Percentiles rank a stretch among this genome's conserved stretches.
phyloP scores from a whole-genome alignment of 2,113 vertebrate genomes.

The Neopipo cinnamomea region DNA sequence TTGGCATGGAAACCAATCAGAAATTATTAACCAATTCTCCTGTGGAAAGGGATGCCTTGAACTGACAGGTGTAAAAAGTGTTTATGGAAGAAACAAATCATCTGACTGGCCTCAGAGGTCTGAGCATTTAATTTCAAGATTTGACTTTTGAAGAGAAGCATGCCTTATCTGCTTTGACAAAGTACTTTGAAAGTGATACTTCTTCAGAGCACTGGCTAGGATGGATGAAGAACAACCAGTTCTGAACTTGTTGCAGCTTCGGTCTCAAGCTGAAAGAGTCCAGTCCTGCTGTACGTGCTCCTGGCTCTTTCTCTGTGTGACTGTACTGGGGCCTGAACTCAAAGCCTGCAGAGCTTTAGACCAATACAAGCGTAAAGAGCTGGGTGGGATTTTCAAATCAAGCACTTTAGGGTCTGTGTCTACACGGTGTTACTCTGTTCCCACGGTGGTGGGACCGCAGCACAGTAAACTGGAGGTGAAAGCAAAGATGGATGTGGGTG shows the following conservation, averaged over 20 bases:
- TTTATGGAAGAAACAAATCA: neutral
- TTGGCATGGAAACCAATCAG: neutral
- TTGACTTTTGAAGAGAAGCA: neutral
- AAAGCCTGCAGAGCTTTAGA: neutral
- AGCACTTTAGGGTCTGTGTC: neutral
- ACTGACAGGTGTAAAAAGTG: neutral
- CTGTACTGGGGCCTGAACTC: neutral
- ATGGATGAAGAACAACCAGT: neutral
- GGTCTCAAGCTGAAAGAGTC: neutral
- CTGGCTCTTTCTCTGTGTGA: neutral
- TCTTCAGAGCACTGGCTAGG: neutral
- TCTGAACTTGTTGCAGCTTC: neutral
- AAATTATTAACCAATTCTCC: neutral
- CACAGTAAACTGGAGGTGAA: neutral
- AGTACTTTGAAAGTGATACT: neutral
- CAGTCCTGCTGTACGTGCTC: neutral
- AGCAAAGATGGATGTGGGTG: neutral
- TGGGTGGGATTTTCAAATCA: neutral
- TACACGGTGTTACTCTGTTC: fast-evolving
- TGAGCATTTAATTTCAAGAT: neutral
- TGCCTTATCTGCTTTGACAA: neutral
- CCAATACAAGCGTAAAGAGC: neutral
- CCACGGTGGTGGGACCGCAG: neutral
- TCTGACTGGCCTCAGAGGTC: neutral
- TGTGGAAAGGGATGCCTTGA: neutral